phyloP scores from a whole-genome alignment of 2,797 vertebrate genomes.

The Capromys pilorides region DNA sequence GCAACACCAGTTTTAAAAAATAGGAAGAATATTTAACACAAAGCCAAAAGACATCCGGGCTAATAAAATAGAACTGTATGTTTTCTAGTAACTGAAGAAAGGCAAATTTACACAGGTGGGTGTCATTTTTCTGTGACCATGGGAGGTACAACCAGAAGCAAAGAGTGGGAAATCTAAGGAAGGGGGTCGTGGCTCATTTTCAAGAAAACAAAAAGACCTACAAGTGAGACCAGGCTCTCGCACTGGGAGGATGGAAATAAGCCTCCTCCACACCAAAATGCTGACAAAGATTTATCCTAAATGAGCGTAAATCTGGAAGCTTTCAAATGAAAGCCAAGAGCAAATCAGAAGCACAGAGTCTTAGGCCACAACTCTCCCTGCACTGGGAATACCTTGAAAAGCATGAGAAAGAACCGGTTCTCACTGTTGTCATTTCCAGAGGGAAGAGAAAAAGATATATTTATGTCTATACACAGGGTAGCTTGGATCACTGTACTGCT shows the following conservation, averaged over 20 bases:
- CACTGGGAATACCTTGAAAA: neutral
- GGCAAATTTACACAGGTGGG: neutral
- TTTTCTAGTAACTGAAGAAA: conserved; percentile 46
- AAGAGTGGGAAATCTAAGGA: neutral
- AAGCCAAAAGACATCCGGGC: neutral
- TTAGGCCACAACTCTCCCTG: neutral
- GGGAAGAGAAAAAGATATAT: no score
- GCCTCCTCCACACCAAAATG: neutral
- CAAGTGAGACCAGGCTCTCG: neutral
- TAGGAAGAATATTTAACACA: neutral
- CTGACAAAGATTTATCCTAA: neutral
- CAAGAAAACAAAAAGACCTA: neutral
- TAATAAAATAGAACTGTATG: neutral
- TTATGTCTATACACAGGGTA: no score
- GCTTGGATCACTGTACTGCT: no score
- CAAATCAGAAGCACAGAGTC: neutral
- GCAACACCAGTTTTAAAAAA: neutral
- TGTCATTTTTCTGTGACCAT: neutral
- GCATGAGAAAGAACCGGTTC: neutral
- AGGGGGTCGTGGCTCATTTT: conserved; percentile 7
- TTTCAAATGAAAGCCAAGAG: neutral
- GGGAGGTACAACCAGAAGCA: conserved; percentile 16
- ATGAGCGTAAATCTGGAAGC: neutral
- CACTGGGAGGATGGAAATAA: neutral
- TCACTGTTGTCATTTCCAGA: neutral